Evolutionary conservation across 1,140 invertebrate species (phyloP), one percentile per base, ranked within the genome.

Genomic region (Leptoteleia sp.): DNA sequence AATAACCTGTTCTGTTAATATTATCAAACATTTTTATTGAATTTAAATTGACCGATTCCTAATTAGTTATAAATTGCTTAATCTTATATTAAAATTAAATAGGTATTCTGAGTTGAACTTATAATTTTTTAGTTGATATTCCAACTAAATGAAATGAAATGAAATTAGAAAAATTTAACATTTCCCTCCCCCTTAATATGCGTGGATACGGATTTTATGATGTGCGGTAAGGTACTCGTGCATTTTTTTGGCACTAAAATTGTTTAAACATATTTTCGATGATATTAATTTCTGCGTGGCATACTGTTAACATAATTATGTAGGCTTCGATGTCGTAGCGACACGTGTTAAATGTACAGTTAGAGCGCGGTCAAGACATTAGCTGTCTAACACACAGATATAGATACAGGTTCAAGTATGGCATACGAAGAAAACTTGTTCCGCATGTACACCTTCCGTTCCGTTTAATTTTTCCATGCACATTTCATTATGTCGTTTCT

Each of bases 261-360:
- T 19, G 9, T 42, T 19, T 19, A 17, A 16, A 42, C 29, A 4
- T 22, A 50, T 64, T 22, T 8, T 17, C 9, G 33, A 12, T 22
- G 17, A 33, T 40, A 29, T 31, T 38, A 35, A 37, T 38, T 40
- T 9, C 29, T n/a, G n/a, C 15, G 8, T 22, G 13, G 45, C 15
- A 35, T 31, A 27, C 55, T 17, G 55, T 48, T 31, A 52, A 52
- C 31, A 33, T 35, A 52, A 52, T 50, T 50, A 38, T 70, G 71
- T 77, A 48, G 31, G 45, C 64, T 50, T 25, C 40, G 9, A 47
- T 6, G 59, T 71, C 43, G 61, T 45, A 50, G 67, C 57, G 59
- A 80, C 65, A 48, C 72, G 76, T 81, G 81, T 81, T 80, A 65
- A 81, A 73, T 82, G 75, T 84, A 84, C 82, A 84, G 82, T 84